A percentile compares a stretch with the other conserved stretches of the same genome.
These are phyloP conservation scores for Pseudococcus longispinus DNA, from an alignment of 2,888 invertebrate genomes.

Conservation along the genomic window DNA sequence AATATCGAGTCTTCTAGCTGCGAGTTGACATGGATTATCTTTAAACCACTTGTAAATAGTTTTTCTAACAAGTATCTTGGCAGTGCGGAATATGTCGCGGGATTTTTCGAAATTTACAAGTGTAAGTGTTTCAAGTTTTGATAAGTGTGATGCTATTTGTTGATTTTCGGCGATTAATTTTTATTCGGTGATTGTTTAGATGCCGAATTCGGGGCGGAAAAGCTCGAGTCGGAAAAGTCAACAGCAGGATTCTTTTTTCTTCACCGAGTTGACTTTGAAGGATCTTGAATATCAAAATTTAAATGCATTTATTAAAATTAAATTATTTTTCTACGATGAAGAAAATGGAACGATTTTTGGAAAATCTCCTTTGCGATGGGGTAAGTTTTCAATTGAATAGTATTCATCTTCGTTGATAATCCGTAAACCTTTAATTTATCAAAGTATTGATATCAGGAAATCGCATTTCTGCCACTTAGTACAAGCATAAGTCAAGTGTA, in stretches of 20 bases:
- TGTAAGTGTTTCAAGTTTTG: neutral
- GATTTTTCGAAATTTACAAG: neutral
- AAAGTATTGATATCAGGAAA: too few relatives aligned
- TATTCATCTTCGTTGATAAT: neutral
- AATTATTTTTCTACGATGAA: slow-evolving; percentile 69
- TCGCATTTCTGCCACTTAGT: too few relatives aligned
- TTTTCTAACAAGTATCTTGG: neutral
- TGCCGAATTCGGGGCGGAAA: neutral
- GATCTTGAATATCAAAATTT: slow-evolving; percentile 40
- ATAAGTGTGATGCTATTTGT: neutral
- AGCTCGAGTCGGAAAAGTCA: slow-evolving; percentile 18
- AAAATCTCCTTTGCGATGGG: slow-evolving; percentile 81
- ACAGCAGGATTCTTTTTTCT: slow-evolving; percentile 32
- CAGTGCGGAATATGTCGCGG: neutral
- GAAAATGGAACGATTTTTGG: slow-evolving; percentile 78
- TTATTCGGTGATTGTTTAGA: slow-evolving; percentile 13
- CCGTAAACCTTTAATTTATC: too few relatives aligned
- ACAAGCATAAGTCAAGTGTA: too few relatives aligned
- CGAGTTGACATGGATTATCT: slow-evolving; percentile 12
- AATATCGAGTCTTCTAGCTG: neutral
- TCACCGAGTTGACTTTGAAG: slow-evolving; percentile 20
- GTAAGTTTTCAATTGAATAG: slow-evolving; percentile 68
- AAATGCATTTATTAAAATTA: neutral
- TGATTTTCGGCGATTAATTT: neutral
- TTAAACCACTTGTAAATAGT: neutral